Percentiles rank a stretch among this genome's conserved stretches.
Conservation (phyloP, 2,797 vertebrate species). For the Macropodus opercularis region DNA sequence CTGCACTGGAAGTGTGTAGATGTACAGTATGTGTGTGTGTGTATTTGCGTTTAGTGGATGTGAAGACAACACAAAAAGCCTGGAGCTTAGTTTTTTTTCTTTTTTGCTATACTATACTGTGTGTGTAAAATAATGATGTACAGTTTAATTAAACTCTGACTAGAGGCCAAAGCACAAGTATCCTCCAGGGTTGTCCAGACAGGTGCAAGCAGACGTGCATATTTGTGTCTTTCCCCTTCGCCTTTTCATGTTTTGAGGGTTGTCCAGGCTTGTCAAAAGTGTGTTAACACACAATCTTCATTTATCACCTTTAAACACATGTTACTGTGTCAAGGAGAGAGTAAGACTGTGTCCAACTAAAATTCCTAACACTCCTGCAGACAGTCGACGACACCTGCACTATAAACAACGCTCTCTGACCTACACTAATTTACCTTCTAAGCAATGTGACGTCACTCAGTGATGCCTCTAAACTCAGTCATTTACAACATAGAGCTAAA, state of each 20-base stretch:
- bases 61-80: conserved; percentile 7
- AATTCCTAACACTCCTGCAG: neutral
- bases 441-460: neutral
- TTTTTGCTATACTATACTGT: conserved; percentile 11
- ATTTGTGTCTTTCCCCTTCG: conserved; percentile 38
- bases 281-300: conserved; percentile 24
- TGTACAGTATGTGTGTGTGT: neutral
- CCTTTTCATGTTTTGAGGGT: conserved; percentile 24
- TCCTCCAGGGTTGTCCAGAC: conserved; percentile 33
- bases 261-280: conserved; percentile 57
- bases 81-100: conserved; percentile 17
- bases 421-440: neutral
- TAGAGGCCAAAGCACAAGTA: conserved; percentile 60
- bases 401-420: neutral
- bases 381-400: neutral
- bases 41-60: no score
- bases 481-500: no score
- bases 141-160: conserved; percentile 68
- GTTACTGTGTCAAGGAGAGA: conserved; percentile 17
- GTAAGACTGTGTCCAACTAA: neutral
- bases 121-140: conserved; percentile 38
- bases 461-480: neutral
- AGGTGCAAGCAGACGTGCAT: conserved; percentile 56
- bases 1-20: conserved; percentile 19
- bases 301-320: conserved; percentile 44